Evolutionary conservation across 2,113 vertebrate species (phyloP), one percentile per base, ranked within the genome.

Genomic region (Lagopus muta): DNA sequence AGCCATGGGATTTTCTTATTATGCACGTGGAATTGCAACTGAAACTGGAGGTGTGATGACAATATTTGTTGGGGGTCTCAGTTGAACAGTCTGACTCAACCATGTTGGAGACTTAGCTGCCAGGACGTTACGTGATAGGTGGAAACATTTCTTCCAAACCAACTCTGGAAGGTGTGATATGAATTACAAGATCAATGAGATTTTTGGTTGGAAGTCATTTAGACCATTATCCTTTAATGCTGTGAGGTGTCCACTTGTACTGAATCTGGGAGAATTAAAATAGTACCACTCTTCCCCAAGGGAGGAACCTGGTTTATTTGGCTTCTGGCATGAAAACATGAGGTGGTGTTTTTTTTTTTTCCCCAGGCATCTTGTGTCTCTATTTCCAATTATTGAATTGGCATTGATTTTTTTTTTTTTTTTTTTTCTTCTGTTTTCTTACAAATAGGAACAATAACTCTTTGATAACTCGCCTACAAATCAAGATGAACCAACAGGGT

Each of bases 351-450:
- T 38, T 38, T 38, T 38, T 38, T 38, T 38, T 38, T 38, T 10
- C 72, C 52, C 50, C 28, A 87, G 28, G n/a, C 43, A 34, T 34
- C 11, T 69, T 48, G 24, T 4, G 40, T 36, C 14, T 77, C 38
- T 73, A 3, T 8, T 70, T 82, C 28, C 8, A 43, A 34, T 87
- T 71, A 36, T 42, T 62, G 45, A 87, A 34, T 66, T 73, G 40
- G 38, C 10, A 12, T 61, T 65, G 48, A 15, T 77, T 88, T 16
- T 21, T 50, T 88, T 15, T 20, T 50, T 47, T 24, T n/a, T n/a
- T n/a, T n/a, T n/a, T n/a, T n/a, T 95, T 78, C 57, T 72, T 83
- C 36, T 69, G 11, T 86, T 88, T 90, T 71, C 62, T 57, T 82
- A 55, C 2, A 66, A 40, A 62, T 69, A 17, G 72, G 79, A 42